Base-by-base conservation (phyloP, 2,797 vertebrate species). In the Eutrigla gurnardus region DNA sequence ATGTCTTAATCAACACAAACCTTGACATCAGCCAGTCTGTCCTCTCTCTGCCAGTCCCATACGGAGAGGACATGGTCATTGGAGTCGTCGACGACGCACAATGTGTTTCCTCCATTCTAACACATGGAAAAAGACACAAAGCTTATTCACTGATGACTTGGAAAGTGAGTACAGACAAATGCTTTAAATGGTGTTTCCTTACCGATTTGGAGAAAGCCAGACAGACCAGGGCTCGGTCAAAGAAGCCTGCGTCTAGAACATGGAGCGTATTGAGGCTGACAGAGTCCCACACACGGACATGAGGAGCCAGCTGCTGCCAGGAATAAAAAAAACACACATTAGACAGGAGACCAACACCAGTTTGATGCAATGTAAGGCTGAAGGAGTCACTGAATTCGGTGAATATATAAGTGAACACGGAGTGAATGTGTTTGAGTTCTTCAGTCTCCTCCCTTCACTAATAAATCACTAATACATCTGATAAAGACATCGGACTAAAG, bases 1-100 rank as follows among this genome's bases (percentile, higher is more conserved):
- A 33, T 11, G 3, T 54, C n/a, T 60, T 39, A 10, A 6, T 59
- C 14, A 36, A 60, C 49, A 43, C 61, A n/a, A 13, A 92, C 98
- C 96, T 99, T 99, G 73, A 98, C 97, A 13, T 99, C 98, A 0
- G 97, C 96, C 79, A 98, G 92, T 60, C 95, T 95, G 76, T 98
- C 97, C 80, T 97, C 97, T 77, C 94, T 96, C 92, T 99, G 98
- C 98, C 98, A 99, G 90, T 99, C 98, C 98, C 98, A 99, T 66
- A 99, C 96, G 0, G 98, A 99, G 13, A 99, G 96, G 39, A 98
- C 95, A 0, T 99, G 98, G 85, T 99, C 98, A 0, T 98, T 99
- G 81, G 97, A 99, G 91, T 99, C 98, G 4, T 99, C 98, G 39
- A 99, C 97, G 0, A 95, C 95, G 63, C 98, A 99, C 50, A 99